A percentile compares a stretch with the other conserved stretches of the same genome.
phyloP scores from a whole-genome alignment of 2,888 invertebrate species.

The Apoda limacodes region DNA sequence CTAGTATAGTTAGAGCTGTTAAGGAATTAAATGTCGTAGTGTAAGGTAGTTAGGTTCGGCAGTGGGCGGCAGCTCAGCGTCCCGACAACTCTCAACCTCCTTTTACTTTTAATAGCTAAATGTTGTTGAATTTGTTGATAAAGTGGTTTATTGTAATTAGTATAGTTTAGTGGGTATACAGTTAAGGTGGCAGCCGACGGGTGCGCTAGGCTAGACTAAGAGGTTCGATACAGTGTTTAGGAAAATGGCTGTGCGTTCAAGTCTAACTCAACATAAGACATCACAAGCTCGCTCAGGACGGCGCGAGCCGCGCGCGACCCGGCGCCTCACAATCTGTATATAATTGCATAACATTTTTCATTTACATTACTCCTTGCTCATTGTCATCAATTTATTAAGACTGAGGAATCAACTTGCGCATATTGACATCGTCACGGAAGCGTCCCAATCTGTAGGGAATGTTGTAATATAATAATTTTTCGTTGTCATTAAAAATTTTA shows the following conservation, averaged over 20 bases:
- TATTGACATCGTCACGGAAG: conserved; percentile 64
- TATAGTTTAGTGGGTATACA: conserved; percentile 50
- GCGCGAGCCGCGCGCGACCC: conserved; percentile 20
- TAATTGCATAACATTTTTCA: conserved; percentile 65
- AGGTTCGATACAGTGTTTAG: conserved; percentile 54
- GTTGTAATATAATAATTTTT: conserved; percentile 54
- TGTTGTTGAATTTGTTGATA: conserved; percentile 68
- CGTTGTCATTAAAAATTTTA: conserved; percentile 35
- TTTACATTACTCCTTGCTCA: conserved; percentile 65
- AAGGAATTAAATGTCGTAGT: conserved; percentile 48
- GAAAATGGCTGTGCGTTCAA: conserved; percentile 62
- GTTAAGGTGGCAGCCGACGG: conserved; percentile 45
- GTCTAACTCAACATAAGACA: conserved; percentile 52
- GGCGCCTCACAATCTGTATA: conserved; percentile 50
- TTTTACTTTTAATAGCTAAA: conserved; percentile 64
- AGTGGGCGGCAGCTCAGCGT: conserved; percentile 16
- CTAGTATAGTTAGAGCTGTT: conserved; percentile 32
- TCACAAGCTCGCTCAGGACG: conserved; percentile 28
- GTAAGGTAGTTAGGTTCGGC: conserved; percentile 43
- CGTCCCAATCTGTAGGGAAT: conserved; percentile 51
- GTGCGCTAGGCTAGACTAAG: conserved; percentile 45
- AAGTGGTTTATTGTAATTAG: conserved; percentile 61
- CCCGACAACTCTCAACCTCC: conserved; percentile 42
- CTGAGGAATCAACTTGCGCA: conserved; percentile 68
- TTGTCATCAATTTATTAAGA: conserved; percentile 69